phyloP scores from a whole-genome alignment of 2,888 invertebrate species.

The Zygothrica quintamaculata region DNA sequence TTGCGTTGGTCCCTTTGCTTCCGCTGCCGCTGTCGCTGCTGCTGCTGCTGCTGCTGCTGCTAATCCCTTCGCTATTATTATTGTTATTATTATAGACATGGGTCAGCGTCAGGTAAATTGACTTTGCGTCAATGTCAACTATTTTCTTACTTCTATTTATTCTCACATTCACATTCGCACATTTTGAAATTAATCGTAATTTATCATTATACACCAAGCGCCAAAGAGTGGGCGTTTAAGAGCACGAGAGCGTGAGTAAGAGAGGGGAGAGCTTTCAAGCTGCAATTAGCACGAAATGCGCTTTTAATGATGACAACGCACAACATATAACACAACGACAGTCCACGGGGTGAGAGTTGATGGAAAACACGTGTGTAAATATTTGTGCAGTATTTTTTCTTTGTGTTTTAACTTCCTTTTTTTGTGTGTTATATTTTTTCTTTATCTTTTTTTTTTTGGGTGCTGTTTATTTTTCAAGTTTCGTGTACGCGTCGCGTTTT shows the following conservation, averaged over 20 bases:
- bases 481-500: constrained; percentile 18
- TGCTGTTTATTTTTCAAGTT: constrained; percentile 1
- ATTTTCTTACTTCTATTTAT: constrained; percentile 33
- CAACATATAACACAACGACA: constrained; percentile 1
- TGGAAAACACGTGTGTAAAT: constrained; percentile 57
- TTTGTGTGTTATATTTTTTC: constrained; percentile 1
- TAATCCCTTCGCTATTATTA: constrained; percentile 35
- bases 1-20: constrained; percentile 21
- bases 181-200: constrained; percentile 54
- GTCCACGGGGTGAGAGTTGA: not conserved
- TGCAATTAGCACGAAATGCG: constrained; percentile 73
- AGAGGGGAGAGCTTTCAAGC: constrained; percentile 2
- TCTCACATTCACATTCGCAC: constrained; percentile 30
- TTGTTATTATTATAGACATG: constrained; percentile 52
- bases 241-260: constrained; percentile 7
- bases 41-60: constrained; percentile 25
- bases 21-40: constrained; percentile 27
- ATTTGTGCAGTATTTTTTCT: constrained; percentile 52
- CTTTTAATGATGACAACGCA: constrained; percentile 64
- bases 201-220: constrained; percentile 39
- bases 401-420: constrained; percentile 8
- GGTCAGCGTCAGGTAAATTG: constrained; percentile 52
- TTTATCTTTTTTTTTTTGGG: constrained; percentile 21
- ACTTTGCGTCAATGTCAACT: constrained; percentile 71
- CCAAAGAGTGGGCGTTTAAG: not conserved